Evolutionary conservation across 2,113 vertebrate genomes (phyloP), one percentile per base, ranked within the genome.

Genomic region (Anhinga rufa): DNA sequence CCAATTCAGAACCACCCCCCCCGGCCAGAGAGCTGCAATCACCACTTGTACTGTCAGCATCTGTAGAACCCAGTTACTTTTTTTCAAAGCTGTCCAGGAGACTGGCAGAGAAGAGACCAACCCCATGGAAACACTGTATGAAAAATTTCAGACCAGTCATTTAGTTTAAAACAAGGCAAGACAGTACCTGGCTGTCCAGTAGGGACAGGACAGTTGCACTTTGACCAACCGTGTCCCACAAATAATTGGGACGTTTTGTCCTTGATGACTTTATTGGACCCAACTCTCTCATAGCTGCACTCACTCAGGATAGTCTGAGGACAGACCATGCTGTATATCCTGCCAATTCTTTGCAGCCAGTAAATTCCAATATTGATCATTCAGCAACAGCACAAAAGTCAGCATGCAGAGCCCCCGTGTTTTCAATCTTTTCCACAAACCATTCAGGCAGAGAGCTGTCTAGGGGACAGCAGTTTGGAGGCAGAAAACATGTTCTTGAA

Each of bases 41-140:
- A 42, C 12, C 28, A 4, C 32, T n/a, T 12, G 4, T 18, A 14
- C 2, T 38, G 42, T 54, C 48, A 74, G 48, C 60, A 18, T 10
- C 54, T 51, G 17, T 7, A 69, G 60, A 62, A 51, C 17, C 22
- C 3, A 25, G 21, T 18, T 18, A 36, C 29, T 55, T 1, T 22
- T 62, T 82, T 62, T n/a, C 58, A 49, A 60, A 79, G 54, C 44
- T 40, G 48, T 29, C 66, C n/a, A 44, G 36, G n/a, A 83, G 48
- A 34, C 40, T 14, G 32, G 32, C 51, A 54, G 26, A 52, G 26
- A 80, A 51, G 17, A 62, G 28, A 57, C 18, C 14, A 60, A 40
- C 21, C 32, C 17, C 4, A 2, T 28, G 40, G 71, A 40, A 52
- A 42, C 40, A 24, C 25, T 4, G 3, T 5, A 28, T 0, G 0